phyloP scores from a whole-genome alignment of 2,797 vertebrate species.

The Hylomyscus alleni region DNA sequence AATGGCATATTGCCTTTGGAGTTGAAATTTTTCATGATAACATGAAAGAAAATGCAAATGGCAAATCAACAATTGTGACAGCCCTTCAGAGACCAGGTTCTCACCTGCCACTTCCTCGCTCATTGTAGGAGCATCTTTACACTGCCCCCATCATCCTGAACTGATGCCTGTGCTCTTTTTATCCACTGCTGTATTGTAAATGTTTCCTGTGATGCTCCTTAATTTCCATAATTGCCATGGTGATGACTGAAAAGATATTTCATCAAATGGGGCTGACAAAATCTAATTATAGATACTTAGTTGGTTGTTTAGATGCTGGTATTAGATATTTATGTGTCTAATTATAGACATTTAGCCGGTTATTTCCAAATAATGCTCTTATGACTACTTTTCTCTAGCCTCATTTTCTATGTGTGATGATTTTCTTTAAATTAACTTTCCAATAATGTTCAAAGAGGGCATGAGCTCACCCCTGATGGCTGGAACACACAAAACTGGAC shows the following conservation, averaged over 20 bases:
- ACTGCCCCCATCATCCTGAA: background rate
- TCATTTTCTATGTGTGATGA: background rate
- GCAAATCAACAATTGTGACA: background rate
- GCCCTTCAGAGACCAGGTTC: background rate
- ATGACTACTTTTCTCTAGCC: background rate
- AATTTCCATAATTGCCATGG: constrained; percentile 16
- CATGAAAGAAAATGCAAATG: background rate
- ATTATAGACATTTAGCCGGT: background rate
- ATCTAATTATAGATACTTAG: constrained; percentile 37
- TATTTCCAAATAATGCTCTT: constrained; percentile 29
- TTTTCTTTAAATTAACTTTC: constrained; percentile 38
- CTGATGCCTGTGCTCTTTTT: background rate
- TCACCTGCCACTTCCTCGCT: background rate
- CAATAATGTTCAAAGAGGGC: background rate
- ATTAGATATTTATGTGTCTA: constrained; percentile 48
- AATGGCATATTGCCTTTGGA: background rate
- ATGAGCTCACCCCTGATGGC: background rate
- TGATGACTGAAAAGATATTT: constrained; percentile 17
- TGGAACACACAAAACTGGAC: background rate
- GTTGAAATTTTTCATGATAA: background rate
- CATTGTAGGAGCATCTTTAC: background rate
- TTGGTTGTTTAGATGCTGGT: background rate
- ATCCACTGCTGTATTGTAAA: background rate
- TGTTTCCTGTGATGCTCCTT: background rate
- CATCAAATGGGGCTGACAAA: background rate